Conservation (phyloP, 2,888 invertebrate genomes). For the Lymantria dispar region DNA sequence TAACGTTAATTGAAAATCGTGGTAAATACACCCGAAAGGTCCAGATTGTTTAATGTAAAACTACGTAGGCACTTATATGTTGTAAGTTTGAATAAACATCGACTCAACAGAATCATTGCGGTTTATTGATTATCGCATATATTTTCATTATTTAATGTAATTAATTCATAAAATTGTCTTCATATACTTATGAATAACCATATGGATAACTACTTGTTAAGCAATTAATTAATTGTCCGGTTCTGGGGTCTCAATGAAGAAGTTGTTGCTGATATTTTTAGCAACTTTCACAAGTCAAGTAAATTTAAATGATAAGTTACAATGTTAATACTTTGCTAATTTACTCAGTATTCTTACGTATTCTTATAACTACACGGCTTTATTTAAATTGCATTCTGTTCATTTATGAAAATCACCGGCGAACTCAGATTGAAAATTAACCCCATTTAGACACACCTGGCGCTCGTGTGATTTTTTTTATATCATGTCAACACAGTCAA, state of each 20-base stretch:
- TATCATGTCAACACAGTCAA: conserved; percentile 74
- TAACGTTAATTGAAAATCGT: conserved; percentile 60
- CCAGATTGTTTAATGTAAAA: conserved; percentile 35
- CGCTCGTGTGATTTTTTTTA: conserved; percentile 58
- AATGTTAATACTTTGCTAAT: conserved; percentile 55
- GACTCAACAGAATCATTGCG: conserved; percentile 1
- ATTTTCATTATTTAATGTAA: conserved; percentile 21
- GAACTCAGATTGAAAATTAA: conserved; percentile 78
- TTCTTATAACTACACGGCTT: conserved; percentile 49
- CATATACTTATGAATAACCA: conserved; percentile 11
- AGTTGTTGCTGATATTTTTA: conserved; percentile 33
- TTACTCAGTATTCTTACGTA: conserved; percentile 55
- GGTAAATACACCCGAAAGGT: conserved; percentile 50
- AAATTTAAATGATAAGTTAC: conserved; percentile 60
- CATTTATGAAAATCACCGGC: conserved; percentile 74
- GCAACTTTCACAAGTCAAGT: conserved; percentile 52
- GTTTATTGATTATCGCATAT: conserved; percentile 12
- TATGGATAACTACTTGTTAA: conserved; percentile 27
- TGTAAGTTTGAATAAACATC: background rate
- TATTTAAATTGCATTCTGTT: conserved; percentile 57
- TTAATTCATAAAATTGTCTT: conserved; percentile 17
- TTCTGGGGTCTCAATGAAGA: conserved; percentile 40
- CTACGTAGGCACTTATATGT: conserved; percentile 9
- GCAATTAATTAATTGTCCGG: conserved; percentile 41
- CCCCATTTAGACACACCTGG: conserved; percentile 72